Conservation (phyloP, 2,888 invertebrate genomes). For the Diarsia dahlii region DNA sequence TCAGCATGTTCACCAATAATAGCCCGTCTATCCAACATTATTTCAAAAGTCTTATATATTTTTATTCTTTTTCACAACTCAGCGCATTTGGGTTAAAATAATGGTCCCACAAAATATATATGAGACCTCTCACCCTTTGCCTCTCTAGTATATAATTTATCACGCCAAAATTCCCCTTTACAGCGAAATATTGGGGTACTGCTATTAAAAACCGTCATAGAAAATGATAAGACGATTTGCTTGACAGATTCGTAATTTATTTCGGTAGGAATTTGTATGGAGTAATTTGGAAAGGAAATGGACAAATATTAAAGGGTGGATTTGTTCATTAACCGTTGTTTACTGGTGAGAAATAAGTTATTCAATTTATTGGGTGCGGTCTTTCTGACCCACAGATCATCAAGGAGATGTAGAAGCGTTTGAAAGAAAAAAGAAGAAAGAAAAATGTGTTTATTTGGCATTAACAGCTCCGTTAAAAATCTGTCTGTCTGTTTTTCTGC, state of each 20-base stretch:
- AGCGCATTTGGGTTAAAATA: constrained; percentile 60
- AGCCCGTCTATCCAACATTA: constrained; percentile 36
- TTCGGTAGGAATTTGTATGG: constrained; percentile 39
- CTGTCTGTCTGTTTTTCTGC: background rate
- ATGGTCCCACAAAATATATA: constrained; percentile 66
- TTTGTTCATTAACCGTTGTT: constrained; percentile 17
- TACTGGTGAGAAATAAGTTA: background rate
- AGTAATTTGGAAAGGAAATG: constrained; percentile 38
- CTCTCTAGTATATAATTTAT: constrained; percentile 64
- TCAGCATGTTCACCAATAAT: constrained; percentile 12
- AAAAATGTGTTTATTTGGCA: no score
- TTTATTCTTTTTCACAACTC: constrained; percentile 58
- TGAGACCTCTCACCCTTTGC: constrained; percentile 53
- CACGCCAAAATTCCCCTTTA: constrained; percentile 41
- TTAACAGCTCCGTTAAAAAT: no score
- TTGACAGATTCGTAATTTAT: constrained; percentile 59
- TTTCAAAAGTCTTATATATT: constrained; percentile 51
- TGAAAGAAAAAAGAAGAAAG: no score
- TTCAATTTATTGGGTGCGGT: background rate
- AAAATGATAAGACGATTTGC: constrained; percentile 54
- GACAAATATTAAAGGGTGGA: constrained; percentile 9
- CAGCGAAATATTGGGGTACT: constrained; percentile 42
- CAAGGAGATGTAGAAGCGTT: background rate
- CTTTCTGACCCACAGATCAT: background rate
- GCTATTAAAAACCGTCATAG: constrained; percentile 50